These are phyloP conservation scores for Drosophila kurseongensis DNA, from an alignment of 1,140 invertebrate species.

Conservation along the genomic window DNA sequence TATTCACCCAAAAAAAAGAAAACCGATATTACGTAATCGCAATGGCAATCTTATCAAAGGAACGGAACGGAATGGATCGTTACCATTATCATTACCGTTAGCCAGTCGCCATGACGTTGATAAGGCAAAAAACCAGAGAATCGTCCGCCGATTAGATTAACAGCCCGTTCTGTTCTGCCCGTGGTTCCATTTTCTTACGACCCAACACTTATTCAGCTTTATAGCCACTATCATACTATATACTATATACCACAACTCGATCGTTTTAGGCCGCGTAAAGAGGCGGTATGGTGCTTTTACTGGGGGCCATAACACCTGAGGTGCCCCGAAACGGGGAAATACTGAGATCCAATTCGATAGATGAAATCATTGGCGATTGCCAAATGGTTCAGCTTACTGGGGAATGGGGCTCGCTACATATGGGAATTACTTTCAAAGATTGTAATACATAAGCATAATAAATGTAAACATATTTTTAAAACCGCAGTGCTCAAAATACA, in stretches of 20 bases:
- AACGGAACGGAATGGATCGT: constrained; percentile 21
- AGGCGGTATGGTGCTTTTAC: background rate
- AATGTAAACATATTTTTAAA: no score
- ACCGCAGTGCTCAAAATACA: no score
- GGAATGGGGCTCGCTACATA: no score
- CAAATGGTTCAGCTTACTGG: background rate
- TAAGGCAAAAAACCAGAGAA: constrained; percentile 8
- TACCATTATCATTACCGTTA: constrained; percentile 36
- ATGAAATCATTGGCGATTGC: background rate
- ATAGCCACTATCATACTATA: constrained; percentile 4
- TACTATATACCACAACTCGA: background rate
- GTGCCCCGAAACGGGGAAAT: background rate
- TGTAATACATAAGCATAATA: no score
- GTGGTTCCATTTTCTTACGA: constrained; percentile 9
- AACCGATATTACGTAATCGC: constrained; percentile 23
- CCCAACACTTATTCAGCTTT: constrained; percentile 1
- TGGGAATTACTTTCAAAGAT: no score
- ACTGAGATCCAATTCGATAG: background rate
- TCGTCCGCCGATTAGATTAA: constrained; percentile 37
- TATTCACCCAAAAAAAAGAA: background rate
- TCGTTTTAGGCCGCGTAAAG: background rate
- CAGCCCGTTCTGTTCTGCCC: constrained; percentile 16
- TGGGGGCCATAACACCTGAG: constrained; percentile 1
- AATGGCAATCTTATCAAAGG: constrained; percentile 40
- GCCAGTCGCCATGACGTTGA: constrained; percentile 27